Conservation (phyloP, 2,113 vertebrate species). For the Anguilla japonica region DNA sequence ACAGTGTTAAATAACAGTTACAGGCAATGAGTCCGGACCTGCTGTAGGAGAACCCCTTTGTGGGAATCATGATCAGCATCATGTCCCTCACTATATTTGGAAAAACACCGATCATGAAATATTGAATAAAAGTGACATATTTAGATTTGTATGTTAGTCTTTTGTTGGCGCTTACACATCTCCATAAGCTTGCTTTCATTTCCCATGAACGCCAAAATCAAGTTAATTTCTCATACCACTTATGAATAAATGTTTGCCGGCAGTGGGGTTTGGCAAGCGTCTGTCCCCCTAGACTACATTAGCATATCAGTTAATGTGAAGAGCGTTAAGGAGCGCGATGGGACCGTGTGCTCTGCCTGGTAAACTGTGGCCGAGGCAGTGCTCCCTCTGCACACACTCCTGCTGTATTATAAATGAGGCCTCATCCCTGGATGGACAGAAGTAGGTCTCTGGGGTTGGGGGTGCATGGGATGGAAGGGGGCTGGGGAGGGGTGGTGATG, state of each 20-base stretch:
- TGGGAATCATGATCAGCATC: background rate
- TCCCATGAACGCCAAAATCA: constrained; percentile 10
- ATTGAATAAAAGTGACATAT: background rate
- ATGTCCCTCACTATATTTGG: background rate
- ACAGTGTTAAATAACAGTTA: constrained; percentile 10
- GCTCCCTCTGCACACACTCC: background rate
- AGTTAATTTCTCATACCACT: constrained; percentile 23
- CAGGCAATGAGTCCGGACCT: background rate
- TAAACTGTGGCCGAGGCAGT: background rate
- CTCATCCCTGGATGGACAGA: constrained; percentile 60
- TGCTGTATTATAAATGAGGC: constrained; percentile 60
- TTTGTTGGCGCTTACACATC: constrained; percentile 16
- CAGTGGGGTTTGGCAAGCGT: background rate
- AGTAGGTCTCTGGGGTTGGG: constrained; percentile 60
- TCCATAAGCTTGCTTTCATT: background rate
- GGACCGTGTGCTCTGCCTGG: background rate
- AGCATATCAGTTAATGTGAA: background rate
- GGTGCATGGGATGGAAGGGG: no score
- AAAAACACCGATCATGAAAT: background rate
- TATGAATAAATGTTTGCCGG: constrained; percentile 17
- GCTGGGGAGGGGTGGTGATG: constrained; percentile 41
- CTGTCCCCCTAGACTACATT: background rate
- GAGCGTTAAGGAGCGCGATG: background rate
- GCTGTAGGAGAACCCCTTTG: background rate
- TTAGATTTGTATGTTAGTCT: background rate